Base-by-base conservation (phyloP, 2,113 vertebrate genomes). In the Amblyopsis rosae region DNA sequence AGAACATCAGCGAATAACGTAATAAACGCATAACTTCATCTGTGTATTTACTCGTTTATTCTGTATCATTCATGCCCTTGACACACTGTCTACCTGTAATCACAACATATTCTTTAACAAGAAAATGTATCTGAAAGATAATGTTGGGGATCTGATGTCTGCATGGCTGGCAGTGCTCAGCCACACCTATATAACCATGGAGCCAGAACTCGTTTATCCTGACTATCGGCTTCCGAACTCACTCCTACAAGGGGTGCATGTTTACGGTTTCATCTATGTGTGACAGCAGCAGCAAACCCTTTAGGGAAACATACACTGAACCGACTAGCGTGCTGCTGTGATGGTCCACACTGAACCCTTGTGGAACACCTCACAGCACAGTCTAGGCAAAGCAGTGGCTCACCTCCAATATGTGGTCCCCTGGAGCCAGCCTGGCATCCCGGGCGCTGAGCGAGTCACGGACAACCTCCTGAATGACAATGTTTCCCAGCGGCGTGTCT, bases 351-450 rank as follows among this genome's bases (percentile, higher is more conserved):
- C 26, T 26, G 26, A 26, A 3, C 26, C 19, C 26, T 13, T 16
- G 0, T 0, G 45, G 49, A 64, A 12, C 32, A 26, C 26, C 26
- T 26, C 26, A 26, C 26, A 26, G 26, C 55, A 16, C 12, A 11
- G 17, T 58, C 57, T 35, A 13, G 12, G 10, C 33, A 15, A 55
- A 72, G 13, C 2, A 11, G 11, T 26, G 13, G 35, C 60, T 92
- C 74, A 96, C 95, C 94, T 97, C 96, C 35, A 96, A 89, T 80
- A 97, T 95, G 67, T 97, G 96, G 72, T 97, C 96, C 61, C 96
- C 95, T 1, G 96, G 95, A 33, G 95, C 93, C 83, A 97, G 92
- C 70, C 91, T 93, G 73, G 95, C 94, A 72, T 96, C 94, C 1
- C 91, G 86, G 68, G 93, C 93, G 6, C 93, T 73, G 60, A 94